These are phyloP conservation scores for Nesoenas mayeri DNA, from an alignment of 2,113 vertebrate genomes.

Conservation along the genomic window DNA sequence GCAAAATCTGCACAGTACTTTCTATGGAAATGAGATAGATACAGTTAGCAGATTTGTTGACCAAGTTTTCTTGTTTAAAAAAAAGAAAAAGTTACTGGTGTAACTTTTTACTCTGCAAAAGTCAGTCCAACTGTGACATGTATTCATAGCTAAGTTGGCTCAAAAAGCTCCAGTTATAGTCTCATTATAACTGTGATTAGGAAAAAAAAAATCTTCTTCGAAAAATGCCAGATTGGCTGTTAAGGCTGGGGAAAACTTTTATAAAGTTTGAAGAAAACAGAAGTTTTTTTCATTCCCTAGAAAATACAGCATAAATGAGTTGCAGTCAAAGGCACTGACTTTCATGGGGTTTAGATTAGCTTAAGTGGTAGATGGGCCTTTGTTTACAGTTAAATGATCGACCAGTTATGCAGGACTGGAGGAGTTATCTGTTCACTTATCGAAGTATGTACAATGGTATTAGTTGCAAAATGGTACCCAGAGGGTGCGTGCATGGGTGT, in stretches of 20 bases:
- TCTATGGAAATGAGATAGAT: neutral
- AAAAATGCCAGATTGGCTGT: neutral
- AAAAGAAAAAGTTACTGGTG: neutral
- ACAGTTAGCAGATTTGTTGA: neutral
- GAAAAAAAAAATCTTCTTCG: neutral
- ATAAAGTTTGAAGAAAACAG: neutral
- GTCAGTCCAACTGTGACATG: neutral
- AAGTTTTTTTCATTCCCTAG: neutral
- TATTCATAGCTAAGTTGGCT: neutral
- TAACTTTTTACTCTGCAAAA: neutral
- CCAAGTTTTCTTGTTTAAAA: neutral
- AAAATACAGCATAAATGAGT: neutral
- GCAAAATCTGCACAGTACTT: neutral
- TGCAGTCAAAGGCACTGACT: neutral
- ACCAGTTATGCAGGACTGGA: conserved; percentile 1
- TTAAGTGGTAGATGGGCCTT: neutral
- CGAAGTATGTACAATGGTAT: conserved; percentile 14
- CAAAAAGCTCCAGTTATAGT: neutral
- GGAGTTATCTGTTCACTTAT: conserved; percentile 45
- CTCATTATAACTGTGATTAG: neutral
- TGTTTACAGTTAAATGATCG: conserved; percentile 45
- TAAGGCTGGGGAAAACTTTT: neutral
- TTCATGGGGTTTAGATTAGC: neutral
- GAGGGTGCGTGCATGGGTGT: neutral
- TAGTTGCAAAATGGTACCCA: conserved; percentile 30